Evolutionary conservation across 2,888 invertebrate genomes (phyloP).

Genomic region (Agrotis puta): DNA sequence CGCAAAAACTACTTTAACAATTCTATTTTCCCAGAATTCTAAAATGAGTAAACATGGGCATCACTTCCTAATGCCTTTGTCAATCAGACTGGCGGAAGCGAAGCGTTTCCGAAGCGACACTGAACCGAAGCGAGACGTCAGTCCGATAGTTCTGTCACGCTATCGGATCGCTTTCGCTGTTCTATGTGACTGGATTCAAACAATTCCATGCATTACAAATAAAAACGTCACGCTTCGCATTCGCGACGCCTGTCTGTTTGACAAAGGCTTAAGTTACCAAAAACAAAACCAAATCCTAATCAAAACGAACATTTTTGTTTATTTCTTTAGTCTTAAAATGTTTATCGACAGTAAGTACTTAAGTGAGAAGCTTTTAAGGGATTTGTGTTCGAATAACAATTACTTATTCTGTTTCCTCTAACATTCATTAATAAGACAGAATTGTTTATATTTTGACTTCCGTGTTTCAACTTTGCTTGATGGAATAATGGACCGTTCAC

Average conservation of each 20-base stretch:
- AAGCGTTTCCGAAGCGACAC: too few relatives aligned
- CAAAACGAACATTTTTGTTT: constrained; percentile 74
- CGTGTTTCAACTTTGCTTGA: constrained; percentile 16
- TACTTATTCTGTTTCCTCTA: constrained; percentile 68
- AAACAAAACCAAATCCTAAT: constrained; percentile 66
- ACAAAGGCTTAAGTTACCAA: too few relatives aligned
- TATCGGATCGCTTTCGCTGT: too few relatives aligned
- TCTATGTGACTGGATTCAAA: too few relatives aligned
- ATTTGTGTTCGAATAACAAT: constrained; percentile 79
- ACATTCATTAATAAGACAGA: constrained; percentile 67
- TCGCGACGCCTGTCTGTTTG: too few relatives aligned
- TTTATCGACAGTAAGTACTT: constrained; percentile 77
- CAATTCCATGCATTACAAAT: too few relatives aligned
- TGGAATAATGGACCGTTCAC: constrained; percentile 3
- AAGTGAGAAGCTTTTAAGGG: constrained; percentile 81
- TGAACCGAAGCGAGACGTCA: too few relatives aligned
- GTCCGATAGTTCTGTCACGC: too few relatives aligned
- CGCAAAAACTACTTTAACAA: too few relatives aligned
- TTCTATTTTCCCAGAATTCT: neutral
- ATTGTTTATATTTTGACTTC: constrained; percentile 70
- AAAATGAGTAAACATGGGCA: neutral
- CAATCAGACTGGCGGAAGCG: too few relatives aligned
- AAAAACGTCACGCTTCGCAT: too few relatives aligned
- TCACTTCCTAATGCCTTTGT: too few relatives aligned
- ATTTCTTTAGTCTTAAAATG: constrained; percentile 74